These are phyloP conservation scores for Petrocephalus zakoni DNA, from an alignment of 2,113 vertebrate genomes.

Conservation along the genomic window DNA sequence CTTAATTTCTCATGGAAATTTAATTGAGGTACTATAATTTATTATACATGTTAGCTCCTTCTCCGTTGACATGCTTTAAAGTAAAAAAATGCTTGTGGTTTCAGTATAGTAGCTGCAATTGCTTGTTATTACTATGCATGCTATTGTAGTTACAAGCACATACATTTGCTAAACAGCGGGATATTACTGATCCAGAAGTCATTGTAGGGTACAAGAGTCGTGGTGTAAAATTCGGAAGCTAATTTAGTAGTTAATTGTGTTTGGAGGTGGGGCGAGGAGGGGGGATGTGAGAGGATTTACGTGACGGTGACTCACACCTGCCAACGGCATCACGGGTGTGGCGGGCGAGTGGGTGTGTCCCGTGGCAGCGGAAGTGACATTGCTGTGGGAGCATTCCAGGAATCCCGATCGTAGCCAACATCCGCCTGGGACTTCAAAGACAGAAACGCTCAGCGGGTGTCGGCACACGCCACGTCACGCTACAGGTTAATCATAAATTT, in stretches of 20 bases:
- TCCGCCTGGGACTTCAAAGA: slow-evolving; percentile 1
- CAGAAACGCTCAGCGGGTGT: not conserved
- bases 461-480: not conserved
- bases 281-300: not conserved
- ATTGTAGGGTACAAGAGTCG: not conserved
- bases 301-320: not conserved
- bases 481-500: slow-evolving; percentile 29
- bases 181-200: not conserved
- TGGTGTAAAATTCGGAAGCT: not conserved
- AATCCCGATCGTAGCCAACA: not conserved
- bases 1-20: not conserved
- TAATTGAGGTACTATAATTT: not conserved
- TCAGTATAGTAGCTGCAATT: not conserved
- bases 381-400: not conserved
- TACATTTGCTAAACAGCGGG: not conserved
- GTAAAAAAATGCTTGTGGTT: not conserved
- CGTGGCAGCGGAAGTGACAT: not conserved
- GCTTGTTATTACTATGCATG: not conserved
- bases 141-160: not conserved
- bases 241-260: not conserved
- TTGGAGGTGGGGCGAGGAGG: not conserved
- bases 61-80: not conserved
- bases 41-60: not conserved
- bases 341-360: not conserved
- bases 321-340: not conserved